Percentiles rank a stretch among this genome's conserved stretches.
These are phyloP conservation scores for Pantherophis guttatus DNA, from an alignment of 2,113 vertebrate genomes.

Conservation along the genomic window DNA sequence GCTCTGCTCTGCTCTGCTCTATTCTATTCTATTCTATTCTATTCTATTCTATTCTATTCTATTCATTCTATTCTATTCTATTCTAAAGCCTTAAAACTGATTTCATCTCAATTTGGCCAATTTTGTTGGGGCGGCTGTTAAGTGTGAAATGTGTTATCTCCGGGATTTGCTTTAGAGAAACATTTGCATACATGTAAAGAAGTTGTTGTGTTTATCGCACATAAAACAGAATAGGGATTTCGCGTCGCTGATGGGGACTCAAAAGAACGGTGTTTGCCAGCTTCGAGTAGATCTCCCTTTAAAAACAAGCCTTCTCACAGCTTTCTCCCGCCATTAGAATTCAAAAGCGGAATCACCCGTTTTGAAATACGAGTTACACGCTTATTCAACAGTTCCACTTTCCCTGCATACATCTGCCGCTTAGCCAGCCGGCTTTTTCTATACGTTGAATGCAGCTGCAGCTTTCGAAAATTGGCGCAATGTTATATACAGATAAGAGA, in stretches of 20 bases:
- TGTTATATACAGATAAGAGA: neutral
- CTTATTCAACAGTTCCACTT: neutral
- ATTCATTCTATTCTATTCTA: no score
- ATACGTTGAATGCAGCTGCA: neutral
- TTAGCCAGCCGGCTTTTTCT: neutral
- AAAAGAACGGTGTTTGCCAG: neutral
- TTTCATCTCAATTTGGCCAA: neutral
- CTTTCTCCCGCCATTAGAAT: neutral
- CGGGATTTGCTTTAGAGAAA: neutral
- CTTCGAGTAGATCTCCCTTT: neutral
- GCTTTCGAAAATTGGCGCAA: neutral
- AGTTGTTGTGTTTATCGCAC: neutral
- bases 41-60: no score
- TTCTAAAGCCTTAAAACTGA: neutral
- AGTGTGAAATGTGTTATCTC: neutral
- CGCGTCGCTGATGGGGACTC: no score
- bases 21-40: no score
- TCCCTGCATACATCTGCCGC: neutral
- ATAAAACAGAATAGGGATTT: neutral
- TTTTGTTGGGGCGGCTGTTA: neutral
- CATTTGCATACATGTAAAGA: neutral
- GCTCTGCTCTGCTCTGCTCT: no score
- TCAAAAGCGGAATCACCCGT: neutral
- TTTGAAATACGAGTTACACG: constrained; percentile 1
- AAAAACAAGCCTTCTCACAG: neutral